Evolutionary conservation across 2,797 vertebrate genomes (phyloP).

Genomic region (Sciurus carolinensis): DNA sequence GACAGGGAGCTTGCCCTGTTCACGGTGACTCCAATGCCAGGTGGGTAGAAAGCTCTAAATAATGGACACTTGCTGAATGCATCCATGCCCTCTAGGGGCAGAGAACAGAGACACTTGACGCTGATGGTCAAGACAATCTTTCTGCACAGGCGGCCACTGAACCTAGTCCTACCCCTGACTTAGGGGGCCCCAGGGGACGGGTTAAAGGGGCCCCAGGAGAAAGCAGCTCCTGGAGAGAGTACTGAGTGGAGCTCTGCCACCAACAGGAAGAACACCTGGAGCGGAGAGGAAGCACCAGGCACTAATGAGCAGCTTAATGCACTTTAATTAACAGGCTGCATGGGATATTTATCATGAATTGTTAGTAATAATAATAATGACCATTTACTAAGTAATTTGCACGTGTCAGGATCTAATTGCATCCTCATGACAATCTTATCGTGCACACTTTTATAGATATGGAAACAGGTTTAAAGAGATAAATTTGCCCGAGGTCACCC

Average conservation of each 20-base stretch:
- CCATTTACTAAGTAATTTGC: constrained; percentile 37
- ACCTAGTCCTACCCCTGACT: not conserved
- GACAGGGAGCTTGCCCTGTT: not conserved
- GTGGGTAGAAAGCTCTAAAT: not conserved
- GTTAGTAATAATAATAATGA: constrained; percentile 40
- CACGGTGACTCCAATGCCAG: not conserved
- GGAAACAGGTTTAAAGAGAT: not conserved
- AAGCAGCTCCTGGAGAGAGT: constrained; percentile 88
- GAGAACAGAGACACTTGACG: not conserved
- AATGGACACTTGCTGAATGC: not conserved
- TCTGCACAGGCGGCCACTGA: not conserved
- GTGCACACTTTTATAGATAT: not conserved
- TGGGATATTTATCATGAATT: not conserved
- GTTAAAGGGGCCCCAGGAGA: not conserved
- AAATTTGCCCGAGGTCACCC: not conserved
- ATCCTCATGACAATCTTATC: not conserved
- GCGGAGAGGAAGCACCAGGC: not conserved
- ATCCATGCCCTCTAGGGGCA: not conserved
- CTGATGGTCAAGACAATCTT: not conserved
- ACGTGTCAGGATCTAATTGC: constrained; percentile 30
- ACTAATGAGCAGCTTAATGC: not conserved
- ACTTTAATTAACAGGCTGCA: not conserved
- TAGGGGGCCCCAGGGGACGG: not conserved
- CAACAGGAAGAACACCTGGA: not conserved
- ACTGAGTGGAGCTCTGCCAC: not conserved